Evolutionary conservation across 2,888 invertebrate genomes (phyloP), one percentile per base, ranked within the genome.

Genomic region (Nomada ferruginata): DNA sequence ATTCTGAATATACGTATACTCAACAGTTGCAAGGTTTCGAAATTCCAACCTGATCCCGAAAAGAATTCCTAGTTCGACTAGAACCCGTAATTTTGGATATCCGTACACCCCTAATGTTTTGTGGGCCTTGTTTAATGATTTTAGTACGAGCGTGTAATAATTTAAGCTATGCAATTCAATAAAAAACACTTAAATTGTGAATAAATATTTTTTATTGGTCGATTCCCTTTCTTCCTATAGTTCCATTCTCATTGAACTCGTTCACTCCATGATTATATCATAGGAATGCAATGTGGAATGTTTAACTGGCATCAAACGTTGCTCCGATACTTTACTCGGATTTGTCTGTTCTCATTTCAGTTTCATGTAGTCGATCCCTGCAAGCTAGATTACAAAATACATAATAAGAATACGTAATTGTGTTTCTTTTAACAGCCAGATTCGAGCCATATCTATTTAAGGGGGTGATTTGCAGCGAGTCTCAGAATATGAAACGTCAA

Each of bases 341-440:
- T 61, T 36, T 77, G 53, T 66, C 50, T 61, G 29, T 36, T 63
- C 61, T n/a, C 23, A 4, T 74, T 61, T 66, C 13, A 23, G 52
- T 66, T 65, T 20, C 66, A 47, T 47, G 44, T 18, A 52, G 26
- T 11, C 20, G 9, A 13, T 63, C 36, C 42, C 23, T 13, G 29
- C 7, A 44, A 15, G 20, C 7, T 29, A 60, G 13, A 10, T 36
- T 36, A 66, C 66, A 74, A 74, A 74, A 66, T 36, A 36, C 36
- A 7, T 74, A 74, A 23, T 11, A 9, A n/a, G 1, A 10, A 47
- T n/a, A 26, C n/a, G 11, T 29, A 2, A 13, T 15, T 1, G 5
- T 42, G 52, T 3, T 74, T 59, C 29, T 15, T 57, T 23, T 10
- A 42, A 2, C 18, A n/a, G 44, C 15, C 4, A 26, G 13, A 26